phyloP scores from a whole-genome alignment of 2,888 invertebrate genomes.

The Calliopum simillimum region DNA sequence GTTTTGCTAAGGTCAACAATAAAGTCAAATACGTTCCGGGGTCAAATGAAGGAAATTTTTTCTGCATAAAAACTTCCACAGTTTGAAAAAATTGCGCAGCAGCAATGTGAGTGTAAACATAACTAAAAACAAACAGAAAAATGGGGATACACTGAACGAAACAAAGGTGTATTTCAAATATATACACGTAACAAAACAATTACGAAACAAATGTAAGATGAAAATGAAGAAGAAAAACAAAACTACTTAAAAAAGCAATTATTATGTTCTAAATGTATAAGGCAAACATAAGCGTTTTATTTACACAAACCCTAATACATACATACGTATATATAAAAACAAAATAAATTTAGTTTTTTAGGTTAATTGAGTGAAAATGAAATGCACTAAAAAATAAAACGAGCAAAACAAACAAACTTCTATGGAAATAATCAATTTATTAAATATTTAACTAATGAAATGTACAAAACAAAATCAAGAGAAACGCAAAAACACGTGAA shows the following conservation, averaged over 20 bases:
- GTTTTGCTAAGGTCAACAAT: no score
- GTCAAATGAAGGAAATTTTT: no score
- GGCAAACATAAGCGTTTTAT: not conserved
- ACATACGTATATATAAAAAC: constrained; percentile 48
- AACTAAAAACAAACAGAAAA: no score
- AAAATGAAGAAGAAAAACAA: not conserved
- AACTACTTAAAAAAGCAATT: constrained; percentile 25
- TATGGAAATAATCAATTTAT: constrained; percentile 33
- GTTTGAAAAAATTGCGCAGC: no score
- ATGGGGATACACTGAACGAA: no score
- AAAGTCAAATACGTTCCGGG: no score
- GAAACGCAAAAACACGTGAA: not conserved
- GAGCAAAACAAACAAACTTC: constrained; percentile 23
- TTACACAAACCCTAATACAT: constrained; percentile 2
- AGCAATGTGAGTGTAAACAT: no score
- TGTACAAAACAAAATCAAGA: constrained; percentile 38
- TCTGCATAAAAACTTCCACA: no score
- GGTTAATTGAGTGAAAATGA: constrained; percentile 29
- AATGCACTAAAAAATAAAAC: constrained; percentile 11
- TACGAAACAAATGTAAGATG: no score
- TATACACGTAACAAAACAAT: no score
- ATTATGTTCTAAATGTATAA: constrained; percentile 27
- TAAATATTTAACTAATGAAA: constrained; percentile 28
- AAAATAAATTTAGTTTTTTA: not conserved
- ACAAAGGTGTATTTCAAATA: no score